Base-by-base conservation (phyloP, 1,140 invertebrate genomes). In the Protaetia brevitarsis region DNA sequence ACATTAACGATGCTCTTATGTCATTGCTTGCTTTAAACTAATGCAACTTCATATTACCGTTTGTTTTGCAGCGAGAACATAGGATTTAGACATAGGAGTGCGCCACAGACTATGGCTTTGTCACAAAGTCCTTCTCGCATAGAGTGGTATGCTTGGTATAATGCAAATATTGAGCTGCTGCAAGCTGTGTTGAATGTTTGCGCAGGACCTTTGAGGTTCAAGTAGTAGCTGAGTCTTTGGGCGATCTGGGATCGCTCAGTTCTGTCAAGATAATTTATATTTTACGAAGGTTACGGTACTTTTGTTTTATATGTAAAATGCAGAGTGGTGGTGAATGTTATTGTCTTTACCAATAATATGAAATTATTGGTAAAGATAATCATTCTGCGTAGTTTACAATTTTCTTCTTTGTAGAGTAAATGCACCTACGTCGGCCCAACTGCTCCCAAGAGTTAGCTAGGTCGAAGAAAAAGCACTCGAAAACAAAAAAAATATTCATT, bases 171-270 rank as follows among this genome's bases (percentile, higher is more conserved):
- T 66, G 92, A 94, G 26, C 94, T 96, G 41, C 92, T 94, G 79
- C 95, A 97, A 7, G 94, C 93, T 10, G 93, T 91, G 74, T 98
- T 95, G 1, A 95, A 82, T 5, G 89, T 80, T 77, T 89, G 91
- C 58, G 93, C 95, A 0, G 94, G 94, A 27, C 89, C 89, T 64
- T 83, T 85, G 0, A 86, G 73, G 58, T 88, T 88, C 10, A 91
- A 72, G 77, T 83, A 87, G 66, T 90, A 90, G 0, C 94, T 96
- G 30, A 97, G 85, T 59, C 95, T 84, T 75, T 97, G 96, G 0
- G 94, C 90, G 78, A 97, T 16, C 59, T 34, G 31, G 6, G 59
- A 34, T n/a, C 59, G 28, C 1, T 19, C 16, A 13, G 11, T 45
- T 19, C 41, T 45, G n/a, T 45, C 3, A 45, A 45, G 23, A 19